Percentiles rank a stretch among this genome's conserved stretches.
phyloP scores from a whole-genome alignment of 1,140 invertebrate species.

The Gonatopus flavifemur region DNA sequence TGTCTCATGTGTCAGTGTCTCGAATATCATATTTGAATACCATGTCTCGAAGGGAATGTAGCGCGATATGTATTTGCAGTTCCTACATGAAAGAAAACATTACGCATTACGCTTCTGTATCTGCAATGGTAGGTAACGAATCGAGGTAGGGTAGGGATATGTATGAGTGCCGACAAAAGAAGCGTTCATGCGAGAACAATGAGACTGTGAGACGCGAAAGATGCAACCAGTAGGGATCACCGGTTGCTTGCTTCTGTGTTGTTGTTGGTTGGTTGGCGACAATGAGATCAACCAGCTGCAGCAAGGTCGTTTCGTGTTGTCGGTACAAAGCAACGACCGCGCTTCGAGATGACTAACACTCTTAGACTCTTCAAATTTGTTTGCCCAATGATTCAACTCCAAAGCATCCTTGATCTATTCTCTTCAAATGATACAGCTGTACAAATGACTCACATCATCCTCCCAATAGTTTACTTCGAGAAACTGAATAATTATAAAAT shows the following conservation, averaged over 20 bases:
- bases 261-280: conserved; percentile 2
- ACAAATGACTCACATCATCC: too few species aligned
- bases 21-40: too few species aligned
- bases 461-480: too few species aligned
- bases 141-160: not conserved
- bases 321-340: conserved; percentile 9
- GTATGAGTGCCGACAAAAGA: conserved; percentile 6
- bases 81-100: too few species aligned
- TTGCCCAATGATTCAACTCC: conserved; percentile 29
- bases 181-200: conserved; percentile 21
- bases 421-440: too few species aligned
- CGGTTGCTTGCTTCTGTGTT: too few species aligned
- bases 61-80: too few species aligned
- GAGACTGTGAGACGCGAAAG: conserved; percentile 4
- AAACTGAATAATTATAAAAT: too few species aligned
- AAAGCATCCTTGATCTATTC: conserved; percentile 22
- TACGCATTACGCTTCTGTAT: too few species aligned
- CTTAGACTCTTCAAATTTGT: conserved; percentile 5
- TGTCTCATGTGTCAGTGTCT: too few species aligned
- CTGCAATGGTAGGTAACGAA: not conserved
- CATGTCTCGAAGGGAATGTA: too few species aligned
- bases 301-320: conserved; percentile 10
- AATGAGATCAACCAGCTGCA: conserved; percentile 17
- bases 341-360: conserved; percentile 20
- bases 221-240: not conserved